Conservation (phyloP, 1,140 invertebrate species). For the Tribolium madens region DNA sequence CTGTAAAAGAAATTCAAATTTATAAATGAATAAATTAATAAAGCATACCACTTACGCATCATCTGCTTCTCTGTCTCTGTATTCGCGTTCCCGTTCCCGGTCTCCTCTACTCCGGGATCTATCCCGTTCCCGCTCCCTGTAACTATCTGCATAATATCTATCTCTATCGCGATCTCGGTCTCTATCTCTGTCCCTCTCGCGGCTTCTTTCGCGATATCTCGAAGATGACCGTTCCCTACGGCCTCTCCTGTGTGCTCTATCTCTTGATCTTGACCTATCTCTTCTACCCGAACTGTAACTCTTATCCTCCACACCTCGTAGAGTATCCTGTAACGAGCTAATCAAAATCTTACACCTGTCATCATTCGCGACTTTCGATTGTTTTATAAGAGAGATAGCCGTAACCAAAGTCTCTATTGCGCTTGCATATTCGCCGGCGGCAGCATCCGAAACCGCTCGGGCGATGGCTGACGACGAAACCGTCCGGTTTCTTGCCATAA, state of each 20-base stretch:
- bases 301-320: constrained; percentile 97
- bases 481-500: constrained; percentile 96
- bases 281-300: constrained; percentile 83
- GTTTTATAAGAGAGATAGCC: constrained; percentile 98
- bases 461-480: constrained; percentile 97
- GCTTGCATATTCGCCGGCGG: constrained; percentile 95
- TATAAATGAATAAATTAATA: not conserved
- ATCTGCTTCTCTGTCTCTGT: constrained; percentile 63
- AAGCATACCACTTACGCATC: constrained; percentile 58
- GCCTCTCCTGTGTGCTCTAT: constrained; percentile 77
- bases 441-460: constrained; percentile 96
- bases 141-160: constrained; percentile 65
- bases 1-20: constrained; percentile 39
- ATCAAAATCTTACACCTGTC: constrained; percentile 99
- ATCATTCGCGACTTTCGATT: constrained; percentile 97
- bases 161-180: constrained; percentile 65
- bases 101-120: constrained; percentile 65
- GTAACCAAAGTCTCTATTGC: constrained; percentile 99
- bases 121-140: constrained; percentile 66
- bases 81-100: constrained; percentile 72
- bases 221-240: constrained; percentile 84
- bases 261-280: constrained; percentile 78
- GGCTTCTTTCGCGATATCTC: constrained; percentile 79
- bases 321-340: constrained; percentile 95
- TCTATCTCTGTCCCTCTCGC: constrained; percentile 72